Conservation (phyloP, 2,113 vertebrate genomes). For the Grallaria varia region DNA sequence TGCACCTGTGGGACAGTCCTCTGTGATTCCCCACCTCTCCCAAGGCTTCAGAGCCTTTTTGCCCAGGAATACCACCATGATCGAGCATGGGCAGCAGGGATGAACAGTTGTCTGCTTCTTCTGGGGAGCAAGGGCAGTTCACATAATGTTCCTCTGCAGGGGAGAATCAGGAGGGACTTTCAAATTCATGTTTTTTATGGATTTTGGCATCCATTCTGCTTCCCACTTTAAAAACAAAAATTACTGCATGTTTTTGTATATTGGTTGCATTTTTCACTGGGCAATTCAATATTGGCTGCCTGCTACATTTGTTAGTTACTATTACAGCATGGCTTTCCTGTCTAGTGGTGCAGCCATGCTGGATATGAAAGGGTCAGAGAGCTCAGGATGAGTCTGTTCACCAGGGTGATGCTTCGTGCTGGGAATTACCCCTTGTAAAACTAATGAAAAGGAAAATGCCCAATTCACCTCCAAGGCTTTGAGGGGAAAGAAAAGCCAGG, state of each 20-base stretch:
- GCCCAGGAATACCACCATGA: accelerated
- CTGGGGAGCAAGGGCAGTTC: background rate
- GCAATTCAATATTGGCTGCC: background rate
- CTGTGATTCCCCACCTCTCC: background rate
- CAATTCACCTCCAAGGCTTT: background rate
- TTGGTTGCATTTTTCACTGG: background rate
- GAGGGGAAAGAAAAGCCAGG: background rate
- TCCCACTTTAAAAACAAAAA: background rate
- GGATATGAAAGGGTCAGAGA: background rate
- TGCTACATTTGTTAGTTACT: background rate
- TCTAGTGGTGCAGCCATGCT: background rate
- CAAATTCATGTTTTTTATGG: background rate
- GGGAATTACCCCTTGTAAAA: slow-evolving; percentile 54
- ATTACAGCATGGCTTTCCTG: background rate
- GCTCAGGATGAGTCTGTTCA: background rate
- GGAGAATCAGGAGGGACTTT: background rate
- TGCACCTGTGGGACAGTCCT: background rate
- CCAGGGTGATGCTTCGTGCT: background rate
- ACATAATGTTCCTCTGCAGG: background rate
- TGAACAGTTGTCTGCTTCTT: background rate
- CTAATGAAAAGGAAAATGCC: slow-evolving; percentile 58
- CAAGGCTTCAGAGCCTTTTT: background rate
- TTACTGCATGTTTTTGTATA: background rate
- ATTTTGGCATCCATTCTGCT: background rate
- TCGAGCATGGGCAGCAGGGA: background rate